Evolutionary conservation across 2,113 vertebrate species (phyloP), one percentile per base, ranked within the genome.

Genomic region (Choloepus hoffmanni): DNA sequence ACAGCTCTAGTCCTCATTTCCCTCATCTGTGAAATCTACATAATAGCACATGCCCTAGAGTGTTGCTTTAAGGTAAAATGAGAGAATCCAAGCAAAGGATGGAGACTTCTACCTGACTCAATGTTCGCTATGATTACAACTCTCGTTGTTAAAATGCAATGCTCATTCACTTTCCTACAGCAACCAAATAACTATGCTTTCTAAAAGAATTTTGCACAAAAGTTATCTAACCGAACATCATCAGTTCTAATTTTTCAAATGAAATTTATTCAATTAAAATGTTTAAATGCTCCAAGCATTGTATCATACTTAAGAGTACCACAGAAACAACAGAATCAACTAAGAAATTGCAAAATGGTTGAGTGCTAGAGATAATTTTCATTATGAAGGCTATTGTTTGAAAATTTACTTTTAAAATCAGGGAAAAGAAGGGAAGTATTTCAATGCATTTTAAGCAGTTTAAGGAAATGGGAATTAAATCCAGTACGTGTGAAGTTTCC

Each of bases 391-490:
- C 1, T 24, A 23, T 24, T 60, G 21, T 2, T 79, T 43, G 6
- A 72, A 88, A 79, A 23, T 24, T n/a, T 90, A 21, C 43, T 85
- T 76, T 89, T 76, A 28, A 55, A 94, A n/a, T 60, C 36, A 84
- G 40, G 0, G 0, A 26, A 45, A 3, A 23, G 24, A 11, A 23
- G 26, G 13, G 5, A 65, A 74, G 10, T 60, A 73, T 48, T 67
- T 82, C 9, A 36, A 5, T 65, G 23, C 76, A 9, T 70, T 92
- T 81, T 65, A 76, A 78, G 53, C n/a, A 33, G 28, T 14, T 19
- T n/a, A 60, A 89, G 28, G 43, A 81, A 67, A 43, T 62, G 19
- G 33, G 36, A 28, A 74, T 65, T 15, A 83, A 70, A 77, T 33
- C 19, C 36, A 85, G 5, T 58, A 26, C 24, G 50, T 28, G 0